Base-by-base conservation (phyloP, 1,140 invertebrate species). In the Plectus sambesii region DNA sequence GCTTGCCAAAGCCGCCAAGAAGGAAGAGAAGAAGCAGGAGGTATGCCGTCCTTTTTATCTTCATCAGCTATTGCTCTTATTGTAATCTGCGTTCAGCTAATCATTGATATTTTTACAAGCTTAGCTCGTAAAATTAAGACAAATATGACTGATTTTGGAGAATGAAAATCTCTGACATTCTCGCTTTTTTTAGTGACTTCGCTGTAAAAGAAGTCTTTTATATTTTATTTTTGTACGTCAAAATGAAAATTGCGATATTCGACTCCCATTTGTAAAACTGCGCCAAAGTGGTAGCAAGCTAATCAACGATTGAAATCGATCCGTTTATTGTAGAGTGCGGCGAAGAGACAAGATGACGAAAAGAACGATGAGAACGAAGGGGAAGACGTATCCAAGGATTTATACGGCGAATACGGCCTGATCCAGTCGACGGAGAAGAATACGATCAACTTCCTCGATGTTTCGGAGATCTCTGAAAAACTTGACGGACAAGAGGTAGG, bases 351-450 rank as follows among this genome's bases (percentile, higher is more conserved):
- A 17, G 50, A 17, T 26, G 40, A 47, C 3, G 51, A 30, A 33
- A 42, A 22, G 22, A 19, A 35, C 15, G 56, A 39, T 1, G 30
- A n/a, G 3, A 45, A 27, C 19, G 45, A 44, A 3, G 54, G 47
- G 39, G 59, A 40, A 17, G 58, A 66, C 33, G 47, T 60, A 1
- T 64, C 64, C n/a, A 38, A 45, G 26, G 60, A 50, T 3, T 60
- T 58, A 12, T 66, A 66, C 35, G 63, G 63, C 6, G 49, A 24
- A 12, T 68, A 62, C 42, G 55, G 56, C 19, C 40, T 68, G 4
- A 43, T 65, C 23, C 60, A 65, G 39, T 68, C 63, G n/a, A 46
- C 20, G 6, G 47, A 59, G 25, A 56, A 56, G 26, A 51, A 51
- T n/a, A 55, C 51, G 8, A 42, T 68, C 23, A 33, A 46, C 5